Base-by-base conservation (phyloP, 1,140 invertebrate genomes). In the Gryon sp. region DNA sequence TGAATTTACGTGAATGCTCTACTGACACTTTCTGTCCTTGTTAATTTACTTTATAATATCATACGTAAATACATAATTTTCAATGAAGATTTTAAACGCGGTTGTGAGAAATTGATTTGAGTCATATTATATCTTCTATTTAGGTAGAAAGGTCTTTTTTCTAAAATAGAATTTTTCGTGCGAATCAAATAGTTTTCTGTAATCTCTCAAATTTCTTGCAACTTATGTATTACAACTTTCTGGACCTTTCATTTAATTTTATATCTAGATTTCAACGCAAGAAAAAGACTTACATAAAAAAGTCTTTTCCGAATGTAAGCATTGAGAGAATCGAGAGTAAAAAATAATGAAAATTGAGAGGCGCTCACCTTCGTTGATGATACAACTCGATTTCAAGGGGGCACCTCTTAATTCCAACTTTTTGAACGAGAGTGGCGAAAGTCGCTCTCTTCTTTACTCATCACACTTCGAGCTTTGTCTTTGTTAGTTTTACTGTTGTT, bases 401-500 rank as follows among this genome's bases (percentile, higher is more conserved):
- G 46, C 40, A 52, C 57, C 63, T 62, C 41, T 74, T 76, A 69
- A 80, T 80, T 79, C 69, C 73, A 78, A 80, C 68, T 78, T 80
- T 78, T 75, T 76, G 65, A 74, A 78, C 57, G 65, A 74, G 53
- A 36, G 63, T 70, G 18, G 26, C 48, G 60, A 34, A 55, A 78
- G 62, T 74, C 73, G 20, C 65, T 65, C 53, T 65, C 66, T 74
- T 24, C 43, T 53, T 66, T 48, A 48, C 66, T 68, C 68, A 63
- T 79, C 68, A 60, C 55, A 65, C 63, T 80, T 52, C 57, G 52
- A 65, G 36, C 75, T 78, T 77, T 70, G 76, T 84, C 82, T 83
- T 82, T 83, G 78, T 84, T 84, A 85, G 80, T 85, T 85, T 85
- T 85, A 85, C 82, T 81, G 80, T 80, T 84, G 76, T 85, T 84